A percentile compares a stretch with the other conserved stretches of the same genome.
These are phyloP conservation scores for Acrocera orbiculus DNA, from an alignment of 2,888 invertebrate species.

Conservation along the genomic window DNA sequence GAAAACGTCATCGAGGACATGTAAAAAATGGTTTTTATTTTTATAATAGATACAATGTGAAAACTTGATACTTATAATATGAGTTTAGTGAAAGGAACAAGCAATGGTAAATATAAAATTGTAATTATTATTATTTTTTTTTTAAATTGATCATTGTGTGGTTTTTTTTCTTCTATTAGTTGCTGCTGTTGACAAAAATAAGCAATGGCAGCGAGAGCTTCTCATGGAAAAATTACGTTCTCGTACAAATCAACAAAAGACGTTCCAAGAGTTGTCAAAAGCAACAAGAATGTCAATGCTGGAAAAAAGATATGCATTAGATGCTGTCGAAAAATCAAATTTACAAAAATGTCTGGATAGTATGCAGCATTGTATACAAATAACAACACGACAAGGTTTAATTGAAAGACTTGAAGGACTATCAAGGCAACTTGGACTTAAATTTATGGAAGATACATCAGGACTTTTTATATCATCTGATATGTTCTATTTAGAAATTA, in stretches of 20 bases:
- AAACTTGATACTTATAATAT: too few relatives aligned
- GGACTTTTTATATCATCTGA: conserved; percentile 85
- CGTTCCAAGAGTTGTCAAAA: conserved; percentile 73
- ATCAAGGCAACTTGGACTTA: conserved; percentile 76
- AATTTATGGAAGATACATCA: conserved; percentile 69
- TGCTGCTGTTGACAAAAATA: conserved; percentile 48
- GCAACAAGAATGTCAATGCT: conserved; percentile 70
- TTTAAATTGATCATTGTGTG: too few relatives aligned
- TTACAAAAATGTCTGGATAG: conserved; percentile 83
- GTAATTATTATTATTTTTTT: too few relatives aligned
- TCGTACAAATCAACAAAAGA: conserved; percentile 62
- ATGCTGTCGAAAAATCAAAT: conserved; percentile 66
- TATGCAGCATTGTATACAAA: conserved; percentile 84
- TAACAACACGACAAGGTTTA: conserved; percentile 76
- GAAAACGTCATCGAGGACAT: too few relatives aligned
- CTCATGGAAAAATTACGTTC: conserved; percentile 83
- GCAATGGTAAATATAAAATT: too few relatives aligned
- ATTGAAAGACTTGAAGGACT: conserved; percentile 83
- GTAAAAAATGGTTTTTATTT: too few relatives aligned
- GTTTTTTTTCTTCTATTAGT: too few relatives aligned
- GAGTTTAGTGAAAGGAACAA: too few relatives aligned
- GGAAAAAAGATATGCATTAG: conserved; percentile 77
- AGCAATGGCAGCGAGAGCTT: conserved; percentile 66
- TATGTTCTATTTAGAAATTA: conserved; percentile 89
- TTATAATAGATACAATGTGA: too few relatives aligned